Percentiles rank a stretch among this genome's conserved stretches.
These are phyloP conservation scores for Parauchenoglanis punctatus DNA, from an alignment of 2,797 vertebrate species.

Conservation along the genomic window DNA sequence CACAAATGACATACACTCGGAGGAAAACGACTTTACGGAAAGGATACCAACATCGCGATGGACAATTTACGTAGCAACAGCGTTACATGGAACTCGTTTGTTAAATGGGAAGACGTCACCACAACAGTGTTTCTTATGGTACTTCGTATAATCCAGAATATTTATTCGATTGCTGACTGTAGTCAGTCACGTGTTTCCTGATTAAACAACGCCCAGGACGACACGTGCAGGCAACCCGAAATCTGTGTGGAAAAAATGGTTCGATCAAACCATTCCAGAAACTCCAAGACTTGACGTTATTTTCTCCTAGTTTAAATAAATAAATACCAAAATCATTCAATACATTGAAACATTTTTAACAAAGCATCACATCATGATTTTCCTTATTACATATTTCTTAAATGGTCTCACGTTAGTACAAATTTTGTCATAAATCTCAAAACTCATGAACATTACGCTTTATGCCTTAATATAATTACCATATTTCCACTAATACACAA, in stretches of 20 bases:
- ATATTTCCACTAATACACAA: not conserved
- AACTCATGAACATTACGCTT: not conserved
- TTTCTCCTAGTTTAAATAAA: not conserved
- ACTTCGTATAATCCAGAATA: not conserved
- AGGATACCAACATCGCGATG: not conserved
- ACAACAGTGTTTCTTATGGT: not conserved
- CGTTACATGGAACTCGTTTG: not conserved
- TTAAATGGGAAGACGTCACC: not conserved
- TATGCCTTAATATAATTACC: not conserved
- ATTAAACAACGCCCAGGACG: not conserved
- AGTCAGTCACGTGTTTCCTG: not conserved
- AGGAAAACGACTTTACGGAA: slow-evolving; percentile 24
- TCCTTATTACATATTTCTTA: not conserved
- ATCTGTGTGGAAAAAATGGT: not conserved
- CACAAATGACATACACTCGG: slow-evolving; percentile 24
- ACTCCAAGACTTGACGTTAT: not conserved
- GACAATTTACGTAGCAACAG: not conserved
- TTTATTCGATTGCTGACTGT: not conserved
- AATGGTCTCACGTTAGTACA: not conserved
- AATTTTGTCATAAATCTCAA: not conserved
- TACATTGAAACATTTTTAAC: not conserved
- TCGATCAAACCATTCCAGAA: not conserved
- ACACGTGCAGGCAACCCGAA: not conserved
- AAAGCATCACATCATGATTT: not conserved
- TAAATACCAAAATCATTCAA: not conserved